Conservation (phyloP, 2,888 invertebrate genomes). For the Hoplodrina ambigua region DNA sequence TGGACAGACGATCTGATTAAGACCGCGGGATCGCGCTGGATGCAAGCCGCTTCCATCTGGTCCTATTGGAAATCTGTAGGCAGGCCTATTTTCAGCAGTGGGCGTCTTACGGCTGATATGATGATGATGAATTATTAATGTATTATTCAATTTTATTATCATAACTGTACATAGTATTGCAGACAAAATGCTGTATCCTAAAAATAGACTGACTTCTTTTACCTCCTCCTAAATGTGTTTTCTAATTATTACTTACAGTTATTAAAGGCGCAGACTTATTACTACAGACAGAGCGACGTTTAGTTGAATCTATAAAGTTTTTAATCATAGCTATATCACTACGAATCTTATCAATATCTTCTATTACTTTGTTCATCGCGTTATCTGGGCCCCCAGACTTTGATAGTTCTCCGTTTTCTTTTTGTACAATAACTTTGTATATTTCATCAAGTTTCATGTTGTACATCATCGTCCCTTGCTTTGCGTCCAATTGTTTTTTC, state of each 20-base stretch:
- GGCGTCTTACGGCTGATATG: too few species aligned
- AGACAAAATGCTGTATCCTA: too few species aligned
- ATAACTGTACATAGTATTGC: too few species aligned
- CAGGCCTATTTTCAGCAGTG: too few species aligned
- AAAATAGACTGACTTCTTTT: too few species aligned
- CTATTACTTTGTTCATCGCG: slow-evolving; percentile 21
- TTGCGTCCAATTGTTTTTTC: slow-evolving; percentile 76
- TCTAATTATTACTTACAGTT: slow-evolving; percentile 7
- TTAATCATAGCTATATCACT: slow-evolving; percentile 42
- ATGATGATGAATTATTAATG: too few species aligned
- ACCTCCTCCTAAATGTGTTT: too few species aligned
- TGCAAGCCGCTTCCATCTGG: too few species aligned
- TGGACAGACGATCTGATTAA: too few species aligned
- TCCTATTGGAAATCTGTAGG: too few species aligned
- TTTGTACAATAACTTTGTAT: slow-evolving; percentile 49
- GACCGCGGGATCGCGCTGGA: too few species aligned
- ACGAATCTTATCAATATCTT: slow-evolving; percentile 37
- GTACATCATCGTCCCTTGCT: slow-evolving; percentile 71
- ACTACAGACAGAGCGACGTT: slow-evolving; percentile 12
- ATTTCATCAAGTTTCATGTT: slow-evolving; percentile 64
- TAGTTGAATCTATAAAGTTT: slow-evolving; percentile 20
- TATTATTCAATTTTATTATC: too few species aligned
- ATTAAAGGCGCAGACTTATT: slow-evolving; percentile 39
- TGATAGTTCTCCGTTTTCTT: slow-evolving; percentile 1
- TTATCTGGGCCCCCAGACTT: slow-evolving; percentile 4